These are phyloP conservation scores for Ligdia adustata DNA, from an alignment of 2,888 invertebrate genomes.

Conservation along the genomic window DNA sequence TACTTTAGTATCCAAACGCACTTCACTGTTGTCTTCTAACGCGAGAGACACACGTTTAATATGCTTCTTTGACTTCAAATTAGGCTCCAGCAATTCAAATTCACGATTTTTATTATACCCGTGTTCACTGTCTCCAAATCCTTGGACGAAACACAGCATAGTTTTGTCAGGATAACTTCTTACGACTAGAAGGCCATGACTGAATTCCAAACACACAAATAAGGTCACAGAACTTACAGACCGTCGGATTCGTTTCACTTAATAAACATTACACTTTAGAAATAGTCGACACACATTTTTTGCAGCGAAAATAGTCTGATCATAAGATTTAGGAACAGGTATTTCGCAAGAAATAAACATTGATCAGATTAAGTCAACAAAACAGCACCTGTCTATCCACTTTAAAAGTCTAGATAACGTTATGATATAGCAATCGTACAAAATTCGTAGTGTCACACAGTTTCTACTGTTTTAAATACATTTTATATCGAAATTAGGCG, in stretches of 20 bases:
- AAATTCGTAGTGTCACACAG: conserved; percentile 7
- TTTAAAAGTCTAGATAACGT: neutral
- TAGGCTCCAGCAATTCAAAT: conserved; percentile 59
- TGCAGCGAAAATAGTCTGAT: conserved; percentile 36
- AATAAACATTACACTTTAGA: conserved; percentile 12
- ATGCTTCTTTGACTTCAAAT: conserved; percentile 54
- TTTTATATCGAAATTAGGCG: neutral
- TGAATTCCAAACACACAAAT: conserved; percentile 9
- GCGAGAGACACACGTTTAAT: conserved; percentile 52
- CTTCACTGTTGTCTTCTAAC: conserved; percentile 40
- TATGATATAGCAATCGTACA: conserved; percentile 1
- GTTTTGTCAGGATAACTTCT: conserved; percentile 80
- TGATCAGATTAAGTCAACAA: conserved; percentile 27
- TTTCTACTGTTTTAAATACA: conserved; percentile 21
- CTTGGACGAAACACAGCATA: conserved; percentile 89
- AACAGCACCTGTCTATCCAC: conserved; percentile 27
- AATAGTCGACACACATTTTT: conserved; percentile 37
- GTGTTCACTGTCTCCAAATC: conserved; percentile 79
- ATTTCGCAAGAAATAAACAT: conserved; percentile 30
- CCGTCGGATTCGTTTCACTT: conserved; percentile 32
- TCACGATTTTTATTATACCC: conserved; percentile 63
- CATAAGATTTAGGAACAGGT: conserved; percentile 22
- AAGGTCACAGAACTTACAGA: conserved; percentile 27
- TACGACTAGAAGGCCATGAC: conserved; percentile 78
- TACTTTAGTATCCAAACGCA: conserved; percentile 42